Percentiles rank a stretch among this genome's conserved stretches.
phyloP scores from a whole-genome alignment of 1,140 invertebrate species.

The Cephus cinctus region DNA sequence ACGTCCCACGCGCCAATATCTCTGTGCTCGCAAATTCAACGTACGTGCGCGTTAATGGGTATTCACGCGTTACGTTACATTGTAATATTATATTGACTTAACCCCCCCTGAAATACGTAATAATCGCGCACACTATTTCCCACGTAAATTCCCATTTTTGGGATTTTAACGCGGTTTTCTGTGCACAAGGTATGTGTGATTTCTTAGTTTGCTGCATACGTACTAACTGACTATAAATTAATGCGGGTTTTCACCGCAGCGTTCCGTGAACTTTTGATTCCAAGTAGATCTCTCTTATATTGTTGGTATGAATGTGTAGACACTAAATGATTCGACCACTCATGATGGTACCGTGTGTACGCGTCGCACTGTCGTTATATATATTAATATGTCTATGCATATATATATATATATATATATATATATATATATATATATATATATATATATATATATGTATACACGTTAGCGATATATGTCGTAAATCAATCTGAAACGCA shows the following conservation, averaged over 20 bases:
- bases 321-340: conserved; percentile 1
- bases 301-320: conserved; percentile 6
- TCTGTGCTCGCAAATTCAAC: no score
- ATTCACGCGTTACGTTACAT: conserved; percentile 12
- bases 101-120: no score
- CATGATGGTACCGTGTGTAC: neutral
- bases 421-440: neutral
- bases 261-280: conserved; percentile 2
- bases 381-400: neutral
- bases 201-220: neutral
- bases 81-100: conserved; percentile 15
- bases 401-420: no score
- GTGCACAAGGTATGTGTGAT: neutral
- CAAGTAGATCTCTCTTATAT: conserved; percentile 17
- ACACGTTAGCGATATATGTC: no score
- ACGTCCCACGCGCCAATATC: no score
- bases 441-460: conserved; percentile 3
- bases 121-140: neutral
- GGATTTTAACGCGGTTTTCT: neutral
- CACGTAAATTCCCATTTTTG: neutral
- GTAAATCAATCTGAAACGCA: no score
- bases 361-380: neutral
- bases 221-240: neutral
- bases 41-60: conserved; percentile 9
- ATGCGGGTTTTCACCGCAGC: neutral